These are phyloP conservation scores for Dioctria rufipes DNA, from an alignment of 2,888 invertebrate species.

Conservation along the genomic window DNA sequence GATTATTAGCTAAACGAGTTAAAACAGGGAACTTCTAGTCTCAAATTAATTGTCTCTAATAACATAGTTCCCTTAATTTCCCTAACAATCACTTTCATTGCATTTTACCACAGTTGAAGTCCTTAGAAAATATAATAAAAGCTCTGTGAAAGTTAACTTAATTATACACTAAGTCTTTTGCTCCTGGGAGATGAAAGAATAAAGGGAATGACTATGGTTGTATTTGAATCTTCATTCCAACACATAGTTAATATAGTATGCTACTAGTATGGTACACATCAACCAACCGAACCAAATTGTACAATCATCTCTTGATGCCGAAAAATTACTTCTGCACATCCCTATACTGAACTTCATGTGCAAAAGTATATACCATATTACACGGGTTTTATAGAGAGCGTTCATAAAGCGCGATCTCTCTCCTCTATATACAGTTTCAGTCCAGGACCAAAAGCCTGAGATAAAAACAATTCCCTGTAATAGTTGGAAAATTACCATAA, in stretches of 20 bases:
- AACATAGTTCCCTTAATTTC: conserved; percentile 33
- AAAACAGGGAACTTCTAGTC: background rate
- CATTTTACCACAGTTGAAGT: background rate
- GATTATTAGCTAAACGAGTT: conserved; percentile 25
- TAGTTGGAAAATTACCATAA: conserved; percentile 57
- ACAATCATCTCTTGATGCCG: background rate
- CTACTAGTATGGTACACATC: background rate
- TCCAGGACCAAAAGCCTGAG: conserved; percentile 32
- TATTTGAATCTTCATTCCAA: conserved; percentile 28
- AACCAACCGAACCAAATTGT: background rate
- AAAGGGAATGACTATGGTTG: conserved; percentile 5
- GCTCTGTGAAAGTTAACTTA: conserved; percentile 15
- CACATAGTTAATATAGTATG: conserved; percentile 29
- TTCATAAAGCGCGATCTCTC: conserved; percentile 44
- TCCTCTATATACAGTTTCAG: background rate
- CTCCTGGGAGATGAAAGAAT: background rate
- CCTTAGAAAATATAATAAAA: conserved; percentile 28
- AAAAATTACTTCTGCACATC: background rate
- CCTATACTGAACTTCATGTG: background rate
- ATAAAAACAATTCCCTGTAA: conserved; percentile 56
- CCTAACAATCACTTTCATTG: conserved; percentile 41
- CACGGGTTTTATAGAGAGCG: background rate
- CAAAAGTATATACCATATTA: no score
- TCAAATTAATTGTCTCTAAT: conserved; percentile 40
- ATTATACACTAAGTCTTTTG: conserved; percentile 32